Conservation (phyloP, 2,888 invertebrate genomes). For the Drosophila basisetae region DNA sequence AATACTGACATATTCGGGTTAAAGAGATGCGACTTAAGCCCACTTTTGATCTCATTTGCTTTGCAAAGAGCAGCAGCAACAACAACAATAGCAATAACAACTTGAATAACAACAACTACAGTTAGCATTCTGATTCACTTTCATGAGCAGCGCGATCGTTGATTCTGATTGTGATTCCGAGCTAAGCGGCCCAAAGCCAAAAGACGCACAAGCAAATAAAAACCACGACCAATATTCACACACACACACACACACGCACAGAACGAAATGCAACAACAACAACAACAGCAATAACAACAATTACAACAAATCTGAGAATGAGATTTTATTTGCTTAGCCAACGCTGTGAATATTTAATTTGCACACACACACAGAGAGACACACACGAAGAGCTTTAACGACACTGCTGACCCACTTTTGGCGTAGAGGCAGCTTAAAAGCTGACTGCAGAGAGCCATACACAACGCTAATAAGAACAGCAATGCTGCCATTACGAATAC, state of each 20-base stretch:
- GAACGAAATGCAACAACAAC: constrained; percentile 63
- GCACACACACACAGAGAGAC: constrained; percentile 54
- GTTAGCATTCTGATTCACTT: constrained; percentile 78
- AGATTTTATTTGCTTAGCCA: constrained; percentile 79
- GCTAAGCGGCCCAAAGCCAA: constrained; percentile 51
- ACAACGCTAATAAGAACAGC: constrained; percentile 72
- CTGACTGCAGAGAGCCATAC: constrained; percentile 59
- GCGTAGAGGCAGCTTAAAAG: constrained; percentile 66
- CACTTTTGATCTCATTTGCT: constrained; percentile 79
- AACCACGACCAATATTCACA: constrained; percentile 30
- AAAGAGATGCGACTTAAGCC: constrained; percentile 76
- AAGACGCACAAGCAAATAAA: constrained; percentile 49
- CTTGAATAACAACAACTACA: constrained; percentile 32
- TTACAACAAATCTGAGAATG: constrained; percentile 61
- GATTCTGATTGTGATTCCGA: constrained; percentile 52
- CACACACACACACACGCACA: constrained; percentile 33
- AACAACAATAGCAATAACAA: constrained; percentile 28
- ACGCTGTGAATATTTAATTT: constrained; percentile 80
- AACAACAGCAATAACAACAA: constrained; percentile 47
- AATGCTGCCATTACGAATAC: constrained; percentile 73
- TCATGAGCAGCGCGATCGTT: constrained; percentile 71
- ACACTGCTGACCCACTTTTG: constrained; percentile 76
- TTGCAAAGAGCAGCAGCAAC: constrained; percentile 56
- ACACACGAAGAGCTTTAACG: constrained; percentile 59
- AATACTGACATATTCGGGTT: constrained; percentile 68